These are phyloP conservation scores for Xiphophorus couchianus DNA, from an alignment of 2,113 vertebrate species.

Conservation along the genomic window DNA sequence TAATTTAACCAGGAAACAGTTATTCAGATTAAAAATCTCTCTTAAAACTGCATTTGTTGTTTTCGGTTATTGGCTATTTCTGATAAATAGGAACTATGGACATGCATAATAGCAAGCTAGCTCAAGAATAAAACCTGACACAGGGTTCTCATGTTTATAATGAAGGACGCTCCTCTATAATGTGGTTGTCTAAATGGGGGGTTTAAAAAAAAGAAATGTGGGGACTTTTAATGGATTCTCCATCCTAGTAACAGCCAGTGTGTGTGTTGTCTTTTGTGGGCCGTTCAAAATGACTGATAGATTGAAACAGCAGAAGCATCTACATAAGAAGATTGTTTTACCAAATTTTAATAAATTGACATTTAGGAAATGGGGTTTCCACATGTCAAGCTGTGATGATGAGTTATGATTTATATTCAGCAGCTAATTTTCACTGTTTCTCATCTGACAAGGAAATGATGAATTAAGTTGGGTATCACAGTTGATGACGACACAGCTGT, in stretches of 20 bases:
- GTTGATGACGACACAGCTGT: constrained; percentile 14
- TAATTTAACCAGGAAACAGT: not conserved
- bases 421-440: constrained; percentile 22
- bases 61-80: not conserved
- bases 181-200: not conserved
- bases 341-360: constrained; percentile 14
- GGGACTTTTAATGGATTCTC: constrained; percentile 19
- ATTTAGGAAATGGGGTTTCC: constrained; percentile 1
- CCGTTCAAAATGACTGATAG: constrained; percentile 46
- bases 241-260: not conserved
- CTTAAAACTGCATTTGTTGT: too few species aligned
- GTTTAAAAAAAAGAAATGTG: not conserved
- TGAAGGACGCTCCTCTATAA: too few species aligned
- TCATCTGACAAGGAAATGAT: constrained; percentile 22
- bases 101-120: not conserved
- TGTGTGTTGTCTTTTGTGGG: not conserved
- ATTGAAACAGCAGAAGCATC: constrained; percentile 26
- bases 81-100: not conserved
- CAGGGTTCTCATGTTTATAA: not conserved
- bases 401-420: constrained; percentile 8
- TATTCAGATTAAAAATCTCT: too few species aligned
- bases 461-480: constrained; percentile 22
- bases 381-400: not conserved
- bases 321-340: not conserved
- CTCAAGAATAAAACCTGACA: not conserved